Evolutionary conservation across 2,797 vertebrate genomes (phyloP).

Genomic region (Gastrophryne carolinensis): DNA sequence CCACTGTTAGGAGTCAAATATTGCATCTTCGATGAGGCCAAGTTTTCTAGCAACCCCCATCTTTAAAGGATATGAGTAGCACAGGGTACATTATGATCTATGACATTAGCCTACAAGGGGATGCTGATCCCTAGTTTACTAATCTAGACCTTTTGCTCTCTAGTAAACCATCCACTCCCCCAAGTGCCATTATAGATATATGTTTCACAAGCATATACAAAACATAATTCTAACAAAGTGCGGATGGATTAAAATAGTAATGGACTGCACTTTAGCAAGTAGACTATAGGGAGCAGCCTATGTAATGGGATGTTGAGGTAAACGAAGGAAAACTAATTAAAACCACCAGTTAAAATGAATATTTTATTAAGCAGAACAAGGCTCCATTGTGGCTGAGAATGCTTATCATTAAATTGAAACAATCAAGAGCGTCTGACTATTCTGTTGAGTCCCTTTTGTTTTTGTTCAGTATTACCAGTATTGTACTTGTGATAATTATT

Average conservation of each 20-base stretch:
- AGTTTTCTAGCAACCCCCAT: too few species aligned
- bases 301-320: conserved; percentile 54
- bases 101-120: too few species aligned
- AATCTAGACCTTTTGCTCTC: too few species aligned
- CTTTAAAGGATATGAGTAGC: too few species aligned
- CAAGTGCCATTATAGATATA: not conserved
- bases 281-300: conserved; percentile 49
- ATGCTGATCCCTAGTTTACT: too few species aligned
- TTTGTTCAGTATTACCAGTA: conserved; percentile 53
- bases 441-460: conserved; percentile 51
- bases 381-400: conserved; percentile 52
- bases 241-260: conserved; percentile 49
- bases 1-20: too few species aligned
- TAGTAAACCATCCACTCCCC: not conserved
- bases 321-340: conserved; percentile 54
- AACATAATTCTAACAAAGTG: conserved; percentile 33
- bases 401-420: conserved; percentile 54
- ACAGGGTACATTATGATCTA: too few species aligned
- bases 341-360: conserved; percentile 54
- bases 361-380: conserved; percentile 55
- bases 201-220: not conserved
- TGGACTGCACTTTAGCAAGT: conserved; percentile 53
- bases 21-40: too few species aligned
- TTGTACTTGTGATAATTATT: conserved; percentile 52
- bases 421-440: conserved; percentile 53